phyloP scores from a whole-genome alignment of 2,888 invertebrate species.

The Odiellus spinosus region DNA sequence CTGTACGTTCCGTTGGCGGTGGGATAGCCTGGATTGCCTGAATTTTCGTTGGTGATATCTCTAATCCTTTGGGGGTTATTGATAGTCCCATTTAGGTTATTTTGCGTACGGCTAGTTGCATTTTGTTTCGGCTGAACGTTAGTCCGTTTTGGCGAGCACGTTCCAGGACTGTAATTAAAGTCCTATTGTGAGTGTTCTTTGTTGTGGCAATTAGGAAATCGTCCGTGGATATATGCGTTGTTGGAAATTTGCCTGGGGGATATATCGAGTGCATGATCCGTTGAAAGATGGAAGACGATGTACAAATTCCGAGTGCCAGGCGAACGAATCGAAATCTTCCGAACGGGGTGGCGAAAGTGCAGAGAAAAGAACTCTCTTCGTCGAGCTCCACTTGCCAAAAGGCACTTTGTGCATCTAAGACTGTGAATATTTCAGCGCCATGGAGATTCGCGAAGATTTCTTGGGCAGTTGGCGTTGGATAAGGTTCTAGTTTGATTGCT shows the following conservation, averaged over 20 bases:
- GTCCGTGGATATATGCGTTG: conserved; percentile 3
- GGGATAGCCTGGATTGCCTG: conserved; percentile 2
- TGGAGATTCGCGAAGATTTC: conserved; percentile 23
- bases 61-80: conserved; percentile 2
- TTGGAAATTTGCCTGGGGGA: not conserved
- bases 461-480: conserved; percentile 24
- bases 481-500: conserved; percentile 21
- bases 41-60: conserved; percentile 2
- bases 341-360: conserved; percentile 27
- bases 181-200: not conserved
- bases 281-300: conserved; percentile 27
- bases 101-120: conserved; percentile 1
- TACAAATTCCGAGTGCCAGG: conserved; percentile 25
- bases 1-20: conserved; percentile 1
- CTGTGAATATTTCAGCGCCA: conserved; percentile 21
- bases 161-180: conserved; percentile 2
- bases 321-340: conserved; percentile 24
- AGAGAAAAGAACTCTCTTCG: conserved; percentile 22
- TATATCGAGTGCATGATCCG: conserved; percentile 7
- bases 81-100: conserved; percentile 6
- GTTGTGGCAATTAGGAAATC: not conserved
- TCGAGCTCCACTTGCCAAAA: conserved; percentile 28
- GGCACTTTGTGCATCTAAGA: conserved; percentile 24
- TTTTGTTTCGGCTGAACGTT: conserved; percentile 1
- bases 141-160: conserved; percentile 1